Percentiles rank a stretch among this genome's conserved stretches.
Evolutionary conservation across 1,140 invertebrate species (phyloP).

Genomic region (Frieseomelitta varia): DNA sequence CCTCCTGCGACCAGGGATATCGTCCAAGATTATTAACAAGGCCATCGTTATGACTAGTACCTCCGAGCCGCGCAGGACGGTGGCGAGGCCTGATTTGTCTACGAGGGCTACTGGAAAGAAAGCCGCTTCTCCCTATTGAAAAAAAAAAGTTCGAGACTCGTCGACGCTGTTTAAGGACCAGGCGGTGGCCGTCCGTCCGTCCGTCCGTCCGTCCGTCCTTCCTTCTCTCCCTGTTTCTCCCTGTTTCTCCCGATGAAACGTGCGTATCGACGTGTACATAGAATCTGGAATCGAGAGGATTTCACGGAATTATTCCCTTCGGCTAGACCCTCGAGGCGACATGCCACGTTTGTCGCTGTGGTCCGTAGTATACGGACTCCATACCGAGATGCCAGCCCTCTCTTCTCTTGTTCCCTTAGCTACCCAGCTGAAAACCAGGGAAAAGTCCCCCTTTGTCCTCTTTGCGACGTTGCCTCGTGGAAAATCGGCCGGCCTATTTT

Average conservation of each 20-base stretch:
- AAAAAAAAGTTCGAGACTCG: slow-evolving; percentile 65
- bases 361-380: too few species aligned
- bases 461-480: slow-evolving; percentile 8
- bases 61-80: slow-evolving; percentile 7
- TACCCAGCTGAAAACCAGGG: slow-evolving; percentile 16
- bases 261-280: slow-evolving; percentile 19
- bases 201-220: background rate
- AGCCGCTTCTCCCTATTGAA: slow-evolving; percentile 63
- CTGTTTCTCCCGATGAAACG: slow-evolving; percentile 28
- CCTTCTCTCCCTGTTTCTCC: background rate
- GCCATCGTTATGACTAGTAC: slow-evolving; percentile 76
- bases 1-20: slow-evolving; percentile 62
- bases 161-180: slow-evolving; percentile 59
- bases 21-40: slow-evolving; percentile 79
- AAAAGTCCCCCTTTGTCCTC: slow-evolving; percentile 57
- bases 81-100: slow-evolving; percentile 60
- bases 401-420: background rate
- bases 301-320: slow-evolving; percentile 61
- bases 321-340: slow-evolving; percentile 15
- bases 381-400: background rate
- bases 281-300: slow-evolving; percentile 43
- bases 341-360: slow-evolving; percentile 27
- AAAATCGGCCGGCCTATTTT: slow-evolving; percentile 55
- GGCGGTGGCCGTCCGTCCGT: background rate
- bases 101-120: slow-evolving; percentile 48